These are phyloP conservation scores for Oxystoma pomonae DNA, from an alignment of 2,888 invertebrate genomes.

Conservation along the genomic window DNA sequence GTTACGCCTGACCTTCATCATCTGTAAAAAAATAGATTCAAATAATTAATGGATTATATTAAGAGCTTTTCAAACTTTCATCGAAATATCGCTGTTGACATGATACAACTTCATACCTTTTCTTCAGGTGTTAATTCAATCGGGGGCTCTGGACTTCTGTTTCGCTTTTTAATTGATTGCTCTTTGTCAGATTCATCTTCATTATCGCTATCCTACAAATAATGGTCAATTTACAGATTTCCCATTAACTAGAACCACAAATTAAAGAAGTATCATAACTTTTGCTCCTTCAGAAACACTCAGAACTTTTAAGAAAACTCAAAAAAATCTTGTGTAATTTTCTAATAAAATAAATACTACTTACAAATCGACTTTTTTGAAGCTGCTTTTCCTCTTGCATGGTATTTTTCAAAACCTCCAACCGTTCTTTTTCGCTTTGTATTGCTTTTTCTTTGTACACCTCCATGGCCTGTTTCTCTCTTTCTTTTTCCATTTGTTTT, in stretches of 20 bases:
- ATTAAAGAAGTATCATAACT: too few relatives aligned
- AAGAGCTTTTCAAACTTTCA: not conserved
- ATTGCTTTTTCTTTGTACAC: conserved; percentile 54
- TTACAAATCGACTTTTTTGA: conserved; percentile 59
- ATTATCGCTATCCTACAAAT: conserved; percentile 41
- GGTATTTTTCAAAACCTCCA: conserved; percentile 44
- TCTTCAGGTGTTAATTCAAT: conserved; percentile 47
- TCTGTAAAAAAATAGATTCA: conserved; percentile 62
- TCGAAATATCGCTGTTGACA: too few relatives aligned
- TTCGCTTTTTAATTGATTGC: conserved; percentile 41
- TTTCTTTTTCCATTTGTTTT: conserved; percentile 77
- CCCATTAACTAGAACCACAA: too few relatives aligned
- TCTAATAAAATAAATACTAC: conserved; percentile 30
- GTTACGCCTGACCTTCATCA: conserved; percentile 81
- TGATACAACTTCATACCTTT: conserved; percentile 55
- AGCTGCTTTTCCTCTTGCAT: conserved; percentile 48
- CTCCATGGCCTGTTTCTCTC: conserved; percentile 61
- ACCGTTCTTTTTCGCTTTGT: conserved; percentile 52
- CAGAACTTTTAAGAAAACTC: too few relatives aligned
- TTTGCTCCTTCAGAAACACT: too few relatives aligned
- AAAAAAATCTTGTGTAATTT: too few relatives aligned
- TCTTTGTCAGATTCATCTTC: conserved; percentile 53
- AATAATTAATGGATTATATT: too few relatives aligned
- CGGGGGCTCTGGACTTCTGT: conserved; percentile 30
- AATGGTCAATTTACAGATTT: too few relatives aligned